These are phyloP conservation scores for Sisyra terminalis DNA, from an alignment of 2,888 invertebrate species.

Conservation along the genomic window DNA sequence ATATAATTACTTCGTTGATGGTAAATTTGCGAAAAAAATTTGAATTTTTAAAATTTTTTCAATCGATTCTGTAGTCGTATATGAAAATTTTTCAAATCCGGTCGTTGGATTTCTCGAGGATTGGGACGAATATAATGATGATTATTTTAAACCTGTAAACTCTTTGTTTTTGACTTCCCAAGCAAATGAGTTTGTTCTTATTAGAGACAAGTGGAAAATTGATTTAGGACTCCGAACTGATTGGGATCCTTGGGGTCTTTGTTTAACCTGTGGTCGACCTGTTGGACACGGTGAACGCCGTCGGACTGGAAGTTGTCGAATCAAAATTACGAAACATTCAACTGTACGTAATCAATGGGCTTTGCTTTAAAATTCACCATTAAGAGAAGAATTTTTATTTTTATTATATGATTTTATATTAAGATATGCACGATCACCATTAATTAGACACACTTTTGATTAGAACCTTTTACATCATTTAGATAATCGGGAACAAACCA, in stretches of 20 bases:
- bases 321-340: neutral
- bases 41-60: no score
- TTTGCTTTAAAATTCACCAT: neutral
- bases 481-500: no score
- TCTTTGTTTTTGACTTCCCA: conserved; percentile 26
- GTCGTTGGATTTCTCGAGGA: conserved; percentile 26
- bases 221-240: conserved; percentile 29
- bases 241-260: conserved; percentile 36
- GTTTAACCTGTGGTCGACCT: conserved; percentile 28
- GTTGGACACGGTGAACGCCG: conserved; percentile 25
- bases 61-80: conserved; percentile 1
- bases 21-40: conserved; percentile 23
- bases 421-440: neutral
- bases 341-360: no score
- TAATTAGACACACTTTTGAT: neutral
- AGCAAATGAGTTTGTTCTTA: conserved; percentile 23
- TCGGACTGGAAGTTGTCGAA: conserved; percentile 31
- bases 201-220: conserved; percentile 26
- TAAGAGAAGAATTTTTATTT: neutral
- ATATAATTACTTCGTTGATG: conserved; percentile 30
- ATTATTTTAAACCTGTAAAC: conserved; percentile 29
- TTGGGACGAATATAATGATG: conserved; percentile 32
- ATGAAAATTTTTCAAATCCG: neutral
- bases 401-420: neutral
- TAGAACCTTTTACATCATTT: no score